Evolutionary conservation across 2,797 vertebrate genomes (phyloP), one percentile per base, ranked within the genome.

Genomic region (Trichosurus vulpecula): DNA sequence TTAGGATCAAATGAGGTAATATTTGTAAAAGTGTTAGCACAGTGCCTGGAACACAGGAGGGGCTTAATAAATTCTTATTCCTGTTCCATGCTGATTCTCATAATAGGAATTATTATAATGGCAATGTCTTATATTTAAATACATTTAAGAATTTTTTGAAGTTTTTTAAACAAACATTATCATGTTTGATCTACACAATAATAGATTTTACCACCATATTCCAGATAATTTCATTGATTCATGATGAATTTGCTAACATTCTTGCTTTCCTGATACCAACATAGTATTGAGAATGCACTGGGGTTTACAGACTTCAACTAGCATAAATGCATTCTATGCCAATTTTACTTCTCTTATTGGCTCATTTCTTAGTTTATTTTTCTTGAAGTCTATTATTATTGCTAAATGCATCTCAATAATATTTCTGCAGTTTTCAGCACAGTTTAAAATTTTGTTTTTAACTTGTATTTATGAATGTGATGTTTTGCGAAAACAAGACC

Each of bases 351-450:
- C 19, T 81, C 41, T 81, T 41, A 47, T 81, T 81, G 19, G 19
- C 6, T 81, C 66, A 47, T 74, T 74, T 94, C 13, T 51, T 92
- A 87, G 11, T 56, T 95, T 94, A 92, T 55, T 95, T 94, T 93
- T 25, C 0, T 16, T 53, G 91, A 93, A 3, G 61, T 91, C 54
- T 94, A 51, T 1, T 90, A 66, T 52, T 92, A 31, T 66, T 94
- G 55, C 56, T 3, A 97, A 96, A 58, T 74, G 27, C 90, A 93
- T 95, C 56, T 74, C 12, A 94, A 90, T n/a, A 54, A 1, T 51
- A 96, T 94, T 95, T 94, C 29, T 94, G 55, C 93, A 61, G 4
- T 92, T 53, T 91, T 55, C 54, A 31, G 0, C 58, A 57, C 92
- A 47, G 58, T n/a, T 93, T 58, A 93, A 91, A 41, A 2, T 95